phyloP scores from a whole-genome alignment of 2,113 vertebrate genomes.

The Ancistrus triradiatus region DNA sequence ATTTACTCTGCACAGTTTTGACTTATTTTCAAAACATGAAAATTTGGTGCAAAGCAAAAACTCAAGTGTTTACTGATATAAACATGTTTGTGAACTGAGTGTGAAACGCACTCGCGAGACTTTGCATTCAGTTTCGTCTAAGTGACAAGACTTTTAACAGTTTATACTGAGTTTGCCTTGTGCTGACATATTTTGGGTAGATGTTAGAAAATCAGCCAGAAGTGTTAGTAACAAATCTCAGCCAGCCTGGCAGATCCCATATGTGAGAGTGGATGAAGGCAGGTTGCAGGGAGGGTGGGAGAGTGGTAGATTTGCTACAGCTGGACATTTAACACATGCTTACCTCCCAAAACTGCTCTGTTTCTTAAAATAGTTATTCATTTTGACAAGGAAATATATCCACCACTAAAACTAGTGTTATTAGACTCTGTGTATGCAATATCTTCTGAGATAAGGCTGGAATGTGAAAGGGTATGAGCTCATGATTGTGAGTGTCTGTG shows the following conservation, averaged over 20 bases:
- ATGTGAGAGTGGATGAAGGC: conserved; percentile 7
- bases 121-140: conserved; percentile 20
- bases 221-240: conserved; percentile 22
- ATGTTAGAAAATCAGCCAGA: conserved; percentile 22
- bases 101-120: conserved; percentile 28
- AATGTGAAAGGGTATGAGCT: conserved; percentile 18
- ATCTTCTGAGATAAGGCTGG: conserved; percentile 40
- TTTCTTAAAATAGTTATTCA: conserved; percentile 19
- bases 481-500: conserved; percentile 12
- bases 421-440: conserved; percentile 36
- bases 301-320: background rate
- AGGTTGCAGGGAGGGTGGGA: background rate
- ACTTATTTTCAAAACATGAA: conserved; percentile 20
- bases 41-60: conserved; percentile 27
- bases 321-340: conserved; percentile 27
- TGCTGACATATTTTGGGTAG: conserved; percentile 49
- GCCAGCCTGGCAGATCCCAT: conserved; percentile 26
- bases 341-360: conserved; percentile 24
- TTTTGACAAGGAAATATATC: conserved; percentile 25
- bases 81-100: conserved; percentile 30
- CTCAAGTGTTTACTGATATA: conserved; percentile 21
- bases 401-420: conserved; percentile 8
- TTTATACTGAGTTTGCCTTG: conserved; percentile 45
- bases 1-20: conserved; percentile 10
- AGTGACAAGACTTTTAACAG: conserved; percentile 36